Base-by-base conservation (phyloP, 2,888 invertebrate genomes). In the Lithophane socia region DNA sequence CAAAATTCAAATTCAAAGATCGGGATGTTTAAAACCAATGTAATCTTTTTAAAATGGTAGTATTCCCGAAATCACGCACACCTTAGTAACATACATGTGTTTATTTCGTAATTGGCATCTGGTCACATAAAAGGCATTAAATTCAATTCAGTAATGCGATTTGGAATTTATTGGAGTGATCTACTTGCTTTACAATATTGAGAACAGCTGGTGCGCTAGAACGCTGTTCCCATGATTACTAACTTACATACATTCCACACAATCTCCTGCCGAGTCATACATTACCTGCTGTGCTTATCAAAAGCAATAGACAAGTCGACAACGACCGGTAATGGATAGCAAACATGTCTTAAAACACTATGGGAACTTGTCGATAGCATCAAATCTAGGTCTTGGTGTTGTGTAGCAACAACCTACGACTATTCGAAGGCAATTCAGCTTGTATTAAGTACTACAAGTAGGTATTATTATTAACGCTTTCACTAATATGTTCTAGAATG, bases 141-240 rank as follows among this genome's bases (percentile, higher is more conserved):
- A 94, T 93, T 90, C 87, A 87, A 93, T 91, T 90, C 93, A 92
- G 92, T 92, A 94, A 95, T 95, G 94, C 89, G 92, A 93, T 94
- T 93, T 84, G 92, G 92, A 92, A 94, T 95, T 95, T 95, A 95
- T 95, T 95, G 92, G 88, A 90, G 89, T 89, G 93, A 92, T 93
- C 93, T 91, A 93, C 90, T 92, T 92, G 87, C 89, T 88, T 82
- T 90, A 91, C 88, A 92, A 90, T 91, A 91, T 91, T 91, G 89
- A 91, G 90, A 91, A 88, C 94, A 94, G 92, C 91, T 94, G 94
- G 91, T 90, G 84, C 77, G 73, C 75, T 86, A 83, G 83, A 80
- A 84, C 87, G 83, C 82, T 82, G 91, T 94, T 95, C 94, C 91
- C 93, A 94, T 93, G 92, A 87, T 83, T 86, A 88, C 87, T 63